These are phyloP conservation scores for Autographa gamma DNA, from an alignment of 2,888 invertebrate genomes.

Conservation along the genomic window DNA sequence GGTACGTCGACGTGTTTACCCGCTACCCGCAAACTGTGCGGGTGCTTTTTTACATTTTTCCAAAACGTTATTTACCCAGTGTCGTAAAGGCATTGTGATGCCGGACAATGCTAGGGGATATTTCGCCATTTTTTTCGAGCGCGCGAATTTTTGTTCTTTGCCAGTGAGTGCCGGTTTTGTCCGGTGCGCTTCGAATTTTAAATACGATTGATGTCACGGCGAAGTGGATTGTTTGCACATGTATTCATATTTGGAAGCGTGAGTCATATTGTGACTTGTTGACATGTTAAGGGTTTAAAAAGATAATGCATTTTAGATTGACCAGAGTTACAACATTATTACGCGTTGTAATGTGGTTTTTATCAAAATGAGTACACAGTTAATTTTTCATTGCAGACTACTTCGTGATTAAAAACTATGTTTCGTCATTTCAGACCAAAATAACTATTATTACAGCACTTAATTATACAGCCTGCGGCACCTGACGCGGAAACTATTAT, in stretches of 20 bases:
- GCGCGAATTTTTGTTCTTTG: constrained; percentile 66
- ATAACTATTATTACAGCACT: constrained; percentile 43
- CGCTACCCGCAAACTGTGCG: constrained; percentile 85
- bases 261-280: constrained; percentile 1
- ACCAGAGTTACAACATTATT: background rate
- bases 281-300: background rate
- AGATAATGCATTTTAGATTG: background rate
- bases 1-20: constrained; percentile 86
- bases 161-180: constrained; percentile 33
- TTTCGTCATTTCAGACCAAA: constrained; percentile 6
- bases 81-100: constrained; percentile 87
- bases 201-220: constrained; percentile 64
- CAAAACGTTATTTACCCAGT: constrained; percentile 86
- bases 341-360: background rate
- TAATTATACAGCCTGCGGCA: constrained; percentile 67
- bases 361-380: background rate
- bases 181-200: constrained; percentile 72
- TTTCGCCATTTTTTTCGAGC: constrained; percentile 71
- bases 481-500: constrained; percentile 70
- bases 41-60: constrained; percentile 85
- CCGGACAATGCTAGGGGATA: constrained; percentile 81
- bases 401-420: background rate
- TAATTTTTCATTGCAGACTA: background rate
- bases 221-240: constrained; percentile 28
- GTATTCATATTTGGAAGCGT: constrained; percentile 20